Base-by-base conservation (phyloP, 2,888 invertebrate genomes). In the Lycia hirtaria region DNA sequence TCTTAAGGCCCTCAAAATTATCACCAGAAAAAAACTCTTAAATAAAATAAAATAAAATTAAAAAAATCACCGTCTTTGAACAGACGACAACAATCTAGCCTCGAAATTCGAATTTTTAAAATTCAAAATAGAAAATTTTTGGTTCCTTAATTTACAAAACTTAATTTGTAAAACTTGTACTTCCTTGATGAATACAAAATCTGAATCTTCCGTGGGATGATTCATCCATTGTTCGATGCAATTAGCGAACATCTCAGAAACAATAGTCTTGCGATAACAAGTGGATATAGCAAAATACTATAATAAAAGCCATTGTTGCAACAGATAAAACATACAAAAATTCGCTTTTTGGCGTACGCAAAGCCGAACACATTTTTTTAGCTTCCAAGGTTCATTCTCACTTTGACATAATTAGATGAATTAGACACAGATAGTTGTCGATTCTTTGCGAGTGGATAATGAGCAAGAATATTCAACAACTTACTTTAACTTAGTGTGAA, bases 51-150 rank as follows among this genome's bases (percentile, higher is more conserved):
- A 60, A 52, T 22, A 44, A 22, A 48, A 19, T 15, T 24, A 37
- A 26, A 45, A 9, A 37, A n/a, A n/a, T n/a, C n/a, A n/a, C 28
- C 65, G 65, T 65, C 65, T 63, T 65, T 61, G 48, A 65, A 65
- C 64, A 62, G 66, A 66, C 64, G 66, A 51, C 33, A 20, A 28
- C 41, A 59, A 58, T 38, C 26, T 60, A 55, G 53, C 57, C 53
- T 59, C 56, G n/a, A 56, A 37, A 58, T 49, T 58, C 57, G 66
- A 66, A 66, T 66, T 60, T 55, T 17, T 33, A 15, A 58, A 62
- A 66, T 62, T 62, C 60, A 56, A 60, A 58, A 48, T 30, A 47
- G 33, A 20, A 49, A 48, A 28, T 28, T 50, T 51, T 61, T 47
- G 47, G 51, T 54, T 10, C 22, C 7, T 17, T 22, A 47, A 53